Evolutionary conservation across 1,140 invertebrate species (phyloP).

Genomic region (Aphaenogaster floridana): DNA sequence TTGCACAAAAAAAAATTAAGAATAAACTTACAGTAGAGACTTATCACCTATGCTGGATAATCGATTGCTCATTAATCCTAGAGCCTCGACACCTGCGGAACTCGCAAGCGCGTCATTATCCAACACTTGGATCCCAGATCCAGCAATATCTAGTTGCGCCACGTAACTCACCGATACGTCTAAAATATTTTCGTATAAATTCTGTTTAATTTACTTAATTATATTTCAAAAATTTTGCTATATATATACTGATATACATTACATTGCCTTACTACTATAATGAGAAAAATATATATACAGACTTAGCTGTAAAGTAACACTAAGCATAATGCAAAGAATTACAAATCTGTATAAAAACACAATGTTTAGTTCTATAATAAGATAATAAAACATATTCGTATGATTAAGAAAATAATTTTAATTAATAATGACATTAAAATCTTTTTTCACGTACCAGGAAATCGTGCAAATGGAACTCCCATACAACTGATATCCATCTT

Average conservation of each 20-base stretch:
- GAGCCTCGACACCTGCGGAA: slow-evolving; percentile 83
- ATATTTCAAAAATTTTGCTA: background rate
- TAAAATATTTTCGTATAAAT: slow-evolving; percentile 72
- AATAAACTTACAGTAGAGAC: slow-evolving; percentile 85
- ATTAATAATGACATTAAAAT: background rate
- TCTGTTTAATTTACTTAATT: background rate
- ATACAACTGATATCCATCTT: slow-evolving; percentile 89
- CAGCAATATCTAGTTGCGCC: slow-evolving; percentile 88
- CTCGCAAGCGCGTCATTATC: slow-evolving; percentile 86
- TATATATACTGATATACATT: background rate
- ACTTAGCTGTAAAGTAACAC: background rate
- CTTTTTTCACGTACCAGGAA: slow-evolving; percentile 86
- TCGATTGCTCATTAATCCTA: slow-evolving; percentile 87
- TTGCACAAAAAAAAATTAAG: slow-evolving; percentile 2
- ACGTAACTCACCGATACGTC: slow-evolving; percentile 87
- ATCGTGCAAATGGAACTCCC: slow-evolving; percentile 88
- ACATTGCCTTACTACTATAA: background rate
- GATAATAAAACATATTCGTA: background rate
- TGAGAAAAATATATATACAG: background rate
- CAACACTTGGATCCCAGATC: slow-evolving; percentile 87
- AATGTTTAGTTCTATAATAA: background rate
- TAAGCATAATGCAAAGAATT: background rate
- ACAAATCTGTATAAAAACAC: background rate
- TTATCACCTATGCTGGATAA: slow-evolving; percentile 86
- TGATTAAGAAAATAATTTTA: background rate